Evolutionary conservation across 2,888 invertebrate genomes (phyloP).

Genomic region (Synanthedon andrenaeformis): DNA sequence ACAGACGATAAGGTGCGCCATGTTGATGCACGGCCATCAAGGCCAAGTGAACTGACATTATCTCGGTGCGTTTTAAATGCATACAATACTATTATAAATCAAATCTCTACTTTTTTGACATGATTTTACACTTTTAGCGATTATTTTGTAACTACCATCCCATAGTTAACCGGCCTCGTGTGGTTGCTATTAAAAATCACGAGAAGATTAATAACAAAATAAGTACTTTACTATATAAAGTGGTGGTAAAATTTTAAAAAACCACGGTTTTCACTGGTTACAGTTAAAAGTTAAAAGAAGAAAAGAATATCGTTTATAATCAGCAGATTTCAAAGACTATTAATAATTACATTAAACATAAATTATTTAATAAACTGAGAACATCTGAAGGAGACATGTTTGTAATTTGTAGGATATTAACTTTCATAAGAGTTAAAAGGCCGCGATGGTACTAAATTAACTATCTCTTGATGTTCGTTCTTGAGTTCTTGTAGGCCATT

Average conservation of each 20-base stretch:
- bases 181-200: too few relatives aligned
- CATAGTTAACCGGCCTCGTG: too few relatives aligned
- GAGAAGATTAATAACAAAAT: too few relatives aligned
- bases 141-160: too few relatives aligned
- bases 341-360: neutral
- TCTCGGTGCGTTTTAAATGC: constrained; percentile 17
- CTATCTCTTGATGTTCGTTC: neutral
- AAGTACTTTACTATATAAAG: too few relatives aligned
- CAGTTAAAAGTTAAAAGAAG: neutral
- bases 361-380: neutral
- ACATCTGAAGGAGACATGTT: too few relatives aligned
- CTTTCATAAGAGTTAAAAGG: neutral
- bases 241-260: too few relatives aligned
- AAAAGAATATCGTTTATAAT: neutral
- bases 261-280: too few relatives aligned
- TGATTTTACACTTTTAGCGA: too few relatives aligned
- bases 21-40: constrained; percentile 46
- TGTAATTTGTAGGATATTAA: neutral
- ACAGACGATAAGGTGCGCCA: constrained; percentile 62
- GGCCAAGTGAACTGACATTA: constrained; percentile 30
- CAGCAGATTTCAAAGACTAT: neutral
- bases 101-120: neutral
- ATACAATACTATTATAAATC: constrained; percentile 9
- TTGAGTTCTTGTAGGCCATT: constrained; percentile 2
- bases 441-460: neutral